These are phyloP conservation scores for Brienomyrus longianalis DNA, from an alignment of 2,113 vertebrate genomes.

Conservation along the genomic window DNA sequence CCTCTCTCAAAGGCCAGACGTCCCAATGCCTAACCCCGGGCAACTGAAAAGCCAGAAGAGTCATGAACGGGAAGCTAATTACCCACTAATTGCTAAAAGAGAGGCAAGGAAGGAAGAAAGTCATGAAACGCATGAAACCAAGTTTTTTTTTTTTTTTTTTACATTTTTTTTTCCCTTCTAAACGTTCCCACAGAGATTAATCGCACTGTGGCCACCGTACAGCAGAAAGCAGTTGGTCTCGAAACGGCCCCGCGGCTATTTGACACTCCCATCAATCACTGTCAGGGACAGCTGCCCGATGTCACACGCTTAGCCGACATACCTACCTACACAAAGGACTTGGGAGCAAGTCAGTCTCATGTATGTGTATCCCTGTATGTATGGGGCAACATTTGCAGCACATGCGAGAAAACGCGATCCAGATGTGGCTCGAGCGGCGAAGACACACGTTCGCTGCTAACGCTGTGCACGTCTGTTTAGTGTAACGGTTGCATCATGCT, in stretches of 20 bases:
- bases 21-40: not conserved
- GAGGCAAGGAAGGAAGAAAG: slow-evolving; percentile 5
- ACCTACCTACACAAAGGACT: not conserved
- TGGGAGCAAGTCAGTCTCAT: not conserved
- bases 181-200: not conserved
- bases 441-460: not conserved
- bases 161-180: not conserved
- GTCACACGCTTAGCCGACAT: not conserved
- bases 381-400: not conserved
- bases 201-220: not conserved
- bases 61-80: not conserved
- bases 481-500: not conserved
- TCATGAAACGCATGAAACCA: not conserved
- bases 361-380: not conserved
- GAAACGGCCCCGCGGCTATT: not conserved
- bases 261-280: not conserved
- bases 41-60: not conserved
- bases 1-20: not conserved
- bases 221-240: not conserved
- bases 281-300: not conserved
- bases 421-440: not conserved
- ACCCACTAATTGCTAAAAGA: slow-evolving; percentile 2
- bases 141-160: not conserved
- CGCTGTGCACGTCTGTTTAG: not conserved
- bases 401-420: not conserved